These are phyloP conservation scores for Copidosoma aretas DNA, from an alignment of 2,888 invertebrate species.

Conservation along the genomic window DNA sequence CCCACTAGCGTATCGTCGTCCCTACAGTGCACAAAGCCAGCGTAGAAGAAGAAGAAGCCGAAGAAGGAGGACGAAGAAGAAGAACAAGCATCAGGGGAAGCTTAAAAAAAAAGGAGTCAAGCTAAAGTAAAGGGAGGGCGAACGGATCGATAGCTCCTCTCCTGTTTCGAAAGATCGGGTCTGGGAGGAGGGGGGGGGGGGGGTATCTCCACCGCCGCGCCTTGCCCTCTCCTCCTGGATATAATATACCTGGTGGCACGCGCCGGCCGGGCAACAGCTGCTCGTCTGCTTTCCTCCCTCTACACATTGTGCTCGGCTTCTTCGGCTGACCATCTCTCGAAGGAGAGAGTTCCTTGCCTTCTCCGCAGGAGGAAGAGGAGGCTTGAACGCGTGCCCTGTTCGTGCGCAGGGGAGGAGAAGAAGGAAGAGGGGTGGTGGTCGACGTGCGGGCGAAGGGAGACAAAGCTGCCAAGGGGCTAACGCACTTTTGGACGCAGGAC, in stretches of 20 bases:
- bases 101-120: slow-evolving; percentile 6
- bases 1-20: not conserved
- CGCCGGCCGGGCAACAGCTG: slow-evolving; percentile 60
- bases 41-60: not conserved
- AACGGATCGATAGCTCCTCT: slow-evolving; percentile 33
- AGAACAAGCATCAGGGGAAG: too few species aligned
- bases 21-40: not conserved
- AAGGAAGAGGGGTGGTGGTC: not conserved
- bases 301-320: slow-evolving; percentile 14
- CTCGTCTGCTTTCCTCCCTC: slow-evolving; percentile 35
- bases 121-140: slow-evolving; percentile 3
- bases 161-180: not conserved
- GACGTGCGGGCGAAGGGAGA: not conserved
- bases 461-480: not conserved
- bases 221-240: slow-evolving; percentile 19
- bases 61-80: not conserved
- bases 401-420: slow-evolving; percentile 4
- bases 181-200: not conserved
- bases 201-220: slow-evolving; percentile 39
- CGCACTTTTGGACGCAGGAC: not conserved
- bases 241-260: slow-evolving; percentile 60
- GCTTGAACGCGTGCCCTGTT: not conserved
- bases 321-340: slow-evolving; percentile 21
- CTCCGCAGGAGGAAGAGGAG: not conserved
- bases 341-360: not conserved